Conservation (phyloP, 2,113 vertebrate genomes). For the Catharus minimus region DNA sequence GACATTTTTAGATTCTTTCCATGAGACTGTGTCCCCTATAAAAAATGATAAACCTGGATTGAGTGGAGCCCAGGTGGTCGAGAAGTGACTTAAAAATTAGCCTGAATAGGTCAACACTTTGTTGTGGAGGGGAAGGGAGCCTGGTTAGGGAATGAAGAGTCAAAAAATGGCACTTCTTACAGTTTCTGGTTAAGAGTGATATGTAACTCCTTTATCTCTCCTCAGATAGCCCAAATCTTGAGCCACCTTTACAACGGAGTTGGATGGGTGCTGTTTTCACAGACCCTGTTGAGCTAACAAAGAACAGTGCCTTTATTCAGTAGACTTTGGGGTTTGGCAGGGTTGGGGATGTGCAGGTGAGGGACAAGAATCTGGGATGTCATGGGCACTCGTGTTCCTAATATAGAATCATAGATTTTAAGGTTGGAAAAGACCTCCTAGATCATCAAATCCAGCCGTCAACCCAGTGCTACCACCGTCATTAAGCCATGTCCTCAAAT, state of each 20-base stretch:
- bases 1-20: neutral
- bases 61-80: neutral
- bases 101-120: neutral
- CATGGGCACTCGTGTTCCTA: neutral
- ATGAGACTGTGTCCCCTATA: rapidly evolving
- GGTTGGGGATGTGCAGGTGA: neutral
- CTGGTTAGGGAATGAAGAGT: neutral
- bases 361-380: neutral
- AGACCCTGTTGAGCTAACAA: neutral
- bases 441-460: neutral
- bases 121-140: neutral
- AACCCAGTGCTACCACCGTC: neutral
- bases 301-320: neutral
- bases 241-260: neutral
- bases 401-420: neutral
- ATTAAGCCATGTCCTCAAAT: neutral
- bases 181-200: neutral
- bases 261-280: neutral
- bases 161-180: neutral
- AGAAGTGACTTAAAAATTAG: neutral
- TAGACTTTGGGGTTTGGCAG: neutral
- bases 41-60: neutral
- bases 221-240: neutral
- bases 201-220: neutral
- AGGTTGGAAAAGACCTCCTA: neutral